Evolutionary conservation across 1,140 invertebrate species (phyloP).

Genomic region (Penaeus indicus): DNA sequence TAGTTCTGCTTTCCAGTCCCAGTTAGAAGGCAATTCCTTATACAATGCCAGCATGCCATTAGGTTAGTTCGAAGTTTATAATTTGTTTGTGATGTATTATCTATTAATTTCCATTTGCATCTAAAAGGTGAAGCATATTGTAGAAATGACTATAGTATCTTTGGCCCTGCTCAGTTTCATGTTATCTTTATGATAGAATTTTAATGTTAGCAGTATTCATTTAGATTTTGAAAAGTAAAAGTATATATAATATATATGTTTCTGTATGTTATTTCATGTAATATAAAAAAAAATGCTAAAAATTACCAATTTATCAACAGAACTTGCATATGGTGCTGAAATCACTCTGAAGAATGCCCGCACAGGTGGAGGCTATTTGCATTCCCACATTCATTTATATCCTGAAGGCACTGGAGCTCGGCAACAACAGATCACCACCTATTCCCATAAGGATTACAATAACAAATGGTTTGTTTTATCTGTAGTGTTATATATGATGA

Average conservation of each 20-base stretch:
- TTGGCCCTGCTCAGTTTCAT: too few relatives aligned
- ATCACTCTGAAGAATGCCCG: conserved; percentile 94
- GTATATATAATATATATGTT: background rate
- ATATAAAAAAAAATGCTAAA: background rate
- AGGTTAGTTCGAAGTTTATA: conserved; percentile 68
- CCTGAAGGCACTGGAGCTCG: conserved; percentile 91
- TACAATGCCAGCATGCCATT: conserved; percentile 92
- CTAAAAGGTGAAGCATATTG: background rate
- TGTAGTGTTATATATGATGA: too few relatives aligned
- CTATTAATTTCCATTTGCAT: background rate
- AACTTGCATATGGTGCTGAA: conserved; percentile 90
- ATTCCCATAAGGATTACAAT: conserved; percentile 98
- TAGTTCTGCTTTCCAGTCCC: conserved; percentile 96
- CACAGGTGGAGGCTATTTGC: conserved; percentile 95
- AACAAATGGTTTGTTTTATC: conserved; percentile 89
- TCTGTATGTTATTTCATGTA: background rate
- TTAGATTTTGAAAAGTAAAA: background rate
- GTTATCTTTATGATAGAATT: too few relatives aligned
- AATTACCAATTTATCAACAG: conserved; percentile 68
- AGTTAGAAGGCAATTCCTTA: conserved; percentile 94
- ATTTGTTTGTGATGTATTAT: background rate
- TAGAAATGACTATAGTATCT: background rate
- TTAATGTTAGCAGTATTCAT: conserved; percentile 1
- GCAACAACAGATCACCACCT: conserved; percentile 96
- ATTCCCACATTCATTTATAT: conserved; percentile 96